These are phyloP conservation scores for Protomyctophum bolini DNA, from an alignment of 2,113 vertebrate species.

Conservation along the genomic window DNA sequence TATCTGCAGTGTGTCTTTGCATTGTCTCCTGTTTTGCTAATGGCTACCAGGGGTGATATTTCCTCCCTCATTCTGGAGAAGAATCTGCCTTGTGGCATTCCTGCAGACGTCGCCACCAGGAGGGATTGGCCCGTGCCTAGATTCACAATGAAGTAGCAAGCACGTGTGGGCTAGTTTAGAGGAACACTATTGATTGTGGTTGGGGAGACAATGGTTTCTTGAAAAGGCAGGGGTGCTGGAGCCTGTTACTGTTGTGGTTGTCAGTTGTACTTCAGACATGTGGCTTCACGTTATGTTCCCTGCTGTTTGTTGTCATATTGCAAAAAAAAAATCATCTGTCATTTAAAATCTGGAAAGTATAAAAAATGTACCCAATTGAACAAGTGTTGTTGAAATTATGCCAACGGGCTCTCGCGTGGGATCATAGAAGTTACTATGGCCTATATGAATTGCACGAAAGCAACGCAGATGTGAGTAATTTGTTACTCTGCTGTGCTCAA, in stretches of 20 bases:
- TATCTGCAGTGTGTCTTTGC: slow-evolving; percentile 65
- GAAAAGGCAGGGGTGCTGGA: slow-evolving; percentile 12
- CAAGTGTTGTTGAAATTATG: slow-evolving; percentile 50
- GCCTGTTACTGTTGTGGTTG: slow-evolving; percentile 53
- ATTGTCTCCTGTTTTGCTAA: slow-evolving; percentile 68
- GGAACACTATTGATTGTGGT: slow-evolving; percentile 65
- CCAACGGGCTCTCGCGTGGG: slow-evolving; percentile 55
- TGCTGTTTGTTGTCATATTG: slow-evolving; percentile 20
- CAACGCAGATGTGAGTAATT: too few relatives aligned
- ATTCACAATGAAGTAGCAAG: slow-evolving; percentile 71
- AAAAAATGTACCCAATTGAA: too few relatives aligned
- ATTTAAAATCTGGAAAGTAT: too few relatives aligned
- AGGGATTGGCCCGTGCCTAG: slow-evolving; percentile 58
- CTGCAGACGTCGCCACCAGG: slow-evolving; percentile 68
- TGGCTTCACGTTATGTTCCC: slow-evolving; percentile 51
- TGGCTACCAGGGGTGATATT: slow-evolving; percentile 44
- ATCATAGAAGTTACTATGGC: slow-evolving; percentile 41
- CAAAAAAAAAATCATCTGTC: too few relatives aligned
- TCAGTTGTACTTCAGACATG: slow-evolving; percentile 47
- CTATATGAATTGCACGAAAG: too few relatives aligned
- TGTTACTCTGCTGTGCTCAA: too few relatives aligned
- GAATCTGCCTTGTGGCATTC: slow-evolving; percentile 75
- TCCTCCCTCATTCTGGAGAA: slow-evolving; percentile 18
- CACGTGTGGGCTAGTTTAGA: slow-evolving; percentile 53
- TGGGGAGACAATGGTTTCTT: slow-evolving; percentile 62